phyloP scores from a whole-genome alignment of 2,113 vertebrate species.

The Chloebia gouldiae region DNA sequence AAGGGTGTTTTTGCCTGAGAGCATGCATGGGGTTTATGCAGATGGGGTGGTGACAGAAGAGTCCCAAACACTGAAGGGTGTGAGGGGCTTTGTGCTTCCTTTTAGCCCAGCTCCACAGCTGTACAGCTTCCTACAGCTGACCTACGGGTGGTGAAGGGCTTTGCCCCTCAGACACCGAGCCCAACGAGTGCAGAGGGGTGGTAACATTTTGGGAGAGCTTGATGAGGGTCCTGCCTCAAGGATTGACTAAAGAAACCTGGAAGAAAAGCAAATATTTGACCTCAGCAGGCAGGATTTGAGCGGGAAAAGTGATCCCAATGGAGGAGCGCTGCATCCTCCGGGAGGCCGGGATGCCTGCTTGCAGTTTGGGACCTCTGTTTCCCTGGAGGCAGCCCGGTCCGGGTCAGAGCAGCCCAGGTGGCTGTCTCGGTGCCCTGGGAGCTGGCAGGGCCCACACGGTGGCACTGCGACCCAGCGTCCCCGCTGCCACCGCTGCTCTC shows the following conservation, averaged over 20 bases:
- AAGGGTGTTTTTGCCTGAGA: background rate
- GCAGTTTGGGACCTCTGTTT: background rate
- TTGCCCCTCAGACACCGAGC: background rate
- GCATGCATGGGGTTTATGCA: background rate
- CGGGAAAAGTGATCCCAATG: background rate
- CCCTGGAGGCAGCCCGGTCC: background rate
- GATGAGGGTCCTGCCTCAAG: background rate
- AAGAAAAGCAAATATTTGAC: background rate
- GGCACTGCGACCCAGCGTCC: slow-evolving; percentile 24
- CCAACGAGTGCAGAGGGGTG: background rate
- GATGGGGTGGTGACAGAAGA: background rate
- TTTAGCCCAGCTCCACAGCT: background rate
- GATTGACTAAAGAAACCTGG: background rate
- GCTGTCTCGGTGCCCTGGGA: background rate
- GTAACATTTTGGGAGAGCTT: background rate
- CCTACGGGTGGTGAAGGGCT: background rate
- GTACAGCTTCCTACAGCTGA: background rate
- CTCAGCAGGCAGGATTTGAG: background rate
- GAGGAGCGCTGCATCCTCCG: rapidly evolving
- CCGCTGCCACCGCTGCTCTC: background rate
- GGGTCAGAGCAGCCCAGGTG: background rate
- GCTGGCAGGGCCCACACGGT: slow-evolving; percentile 39
- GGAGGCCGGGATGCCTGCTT: no score
- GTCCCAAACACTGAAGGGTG: background rate
- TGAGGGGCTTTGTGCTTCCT: background rate